Evolutionary conservation across 2,113 vertebrate genomes (phyloP).

Genomic region (Phocoena sinus): DNA sequence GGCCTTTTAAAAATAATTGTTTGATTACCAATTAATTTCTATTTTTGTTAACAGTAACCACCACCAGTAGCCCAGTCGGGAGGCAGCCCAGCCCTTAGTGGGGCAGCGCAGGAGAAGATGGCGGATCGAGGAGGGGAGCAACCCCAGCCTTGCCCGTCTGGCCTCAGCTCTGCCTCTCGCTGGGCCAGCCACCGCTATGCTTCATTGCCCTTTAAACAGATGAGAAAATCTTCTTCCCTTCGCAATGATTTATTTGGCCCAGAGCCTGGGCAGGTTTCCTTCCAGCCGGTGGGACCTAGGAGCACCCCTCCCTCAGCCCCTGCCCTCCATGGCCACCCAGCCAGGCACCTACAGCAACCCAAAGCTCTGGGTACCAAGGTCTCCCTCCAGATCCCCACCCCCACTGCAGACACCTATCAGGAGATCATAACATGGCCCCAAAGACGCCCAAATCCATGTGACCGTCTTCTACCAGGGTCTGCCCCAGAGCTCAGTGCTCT

Average conservation of each 20-base stretch:
- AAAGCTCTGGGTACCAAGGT: neutral
- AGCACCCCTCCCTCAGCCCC: neutral
- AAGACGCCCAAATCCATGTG: neutral
- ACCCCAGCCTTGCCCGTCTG: neutral
- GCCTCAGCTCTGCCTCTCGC: slow-evolving; percentile 6
- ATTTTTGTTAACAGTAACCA: slow-evolving; percentile 22
- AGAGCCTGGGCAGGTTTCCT: slow-evolving; percentile 55
- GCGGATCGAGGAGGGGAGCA: neutral
- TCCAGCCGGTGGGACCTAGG: neutral
- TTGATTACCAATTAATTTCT: slow-evolving; percentile 8
- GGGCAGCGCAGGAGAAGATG: neutral
- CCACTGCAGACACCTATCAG: neutral
- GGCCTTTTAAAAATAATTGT: slow-evolving; percentile 16
- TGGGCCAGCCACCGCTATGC: slow-evolving; percentile 31
- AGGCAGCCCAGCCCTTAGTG: neutral
- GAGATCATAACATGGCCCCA: neutral
- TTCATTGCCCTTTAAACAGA: slow-evolving; percentile 62
- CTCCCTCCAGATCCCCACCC: neutral
- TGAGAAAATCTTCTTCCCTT: slow-evolving; percentile 56
- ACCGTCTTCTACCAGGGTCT: neutral
- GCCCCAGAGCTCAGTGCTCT: neutral
- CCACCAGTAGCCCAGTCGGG: neutral
- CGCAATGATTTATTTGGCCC: slow-evolving; percentile 54
- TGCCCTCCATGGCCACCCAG: neutral
- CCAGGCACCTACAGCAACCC: neutral